phyloP scores from a whole-genome alignment of 2,888 invertebrate species.

The Taphrorychus bicolor region DNA sequence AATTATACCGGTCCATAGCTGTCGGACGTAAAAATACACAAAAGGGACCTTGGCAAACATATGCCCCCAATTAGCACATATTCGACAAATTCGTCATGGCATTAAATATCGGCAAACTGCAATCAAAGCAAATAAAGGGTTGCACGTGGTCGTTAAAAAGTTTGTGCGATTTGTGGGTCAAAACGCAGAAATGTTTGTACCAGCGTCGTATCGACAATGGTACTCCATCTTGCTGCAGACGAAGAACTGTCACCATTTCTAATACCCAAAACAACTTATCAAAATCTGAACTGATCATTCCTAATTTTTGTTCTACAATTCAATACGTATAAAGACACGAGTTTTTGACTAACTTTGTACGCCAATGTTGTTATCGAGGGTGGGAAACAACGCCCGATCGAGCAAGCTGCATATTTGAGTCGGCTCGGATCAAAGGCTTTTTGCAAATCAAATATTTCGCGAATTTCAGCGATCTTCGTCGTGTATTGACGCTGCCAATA shows the following conservation, averaged over 20 bases:
- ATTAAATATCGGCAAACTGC: slow-evolving; percentile 35
- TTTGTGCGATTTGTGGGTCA: slow-evolving; percentile 31
- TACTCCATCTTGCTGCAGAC: background rate
- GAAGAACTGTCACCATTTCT: no score
- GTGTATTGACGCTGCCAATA: slow-evolving; percentile 49
- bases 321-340: no score
- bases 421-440: slow-evolving; percentile 48
- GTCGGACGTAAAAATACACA: slow-evolving; percentile 8
- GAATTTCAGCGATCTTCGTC: slow-evolving; percentile 47
- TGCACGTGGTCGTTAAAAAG: slow-evolving; percentile 24
- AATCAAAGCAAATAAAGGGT: slow-evolving; percentile 36
- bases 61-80: slow-evolving; percentile 37
- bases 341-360: slow-evolving; percentile 4
- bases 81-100: slow-evolving; percentile 37
- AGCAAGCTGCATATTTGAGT: slow-evolving; percentile 44
- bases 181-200: slow-evolving; percentile 6
- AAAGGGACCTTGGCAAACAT: slow-evolving; percentile 24
- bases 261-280: no score
- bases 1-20: slow-evolving; percentile 4
- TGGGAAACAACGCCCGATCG: slow-evolving; percentile 45
- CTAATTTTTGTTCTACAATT: no score
- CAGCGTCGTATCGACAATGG: slow-evolving; percentile 4
- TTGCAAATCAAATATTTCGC: slow-evolving; percentile 48
- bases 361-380: slow-evolving; percentile 42
- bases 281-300: background rate